Evolutionary conservation across 2,797 vertebrate genomes (phyloP).

Genomic region (Chrysocyon brachyurus): DNA sequence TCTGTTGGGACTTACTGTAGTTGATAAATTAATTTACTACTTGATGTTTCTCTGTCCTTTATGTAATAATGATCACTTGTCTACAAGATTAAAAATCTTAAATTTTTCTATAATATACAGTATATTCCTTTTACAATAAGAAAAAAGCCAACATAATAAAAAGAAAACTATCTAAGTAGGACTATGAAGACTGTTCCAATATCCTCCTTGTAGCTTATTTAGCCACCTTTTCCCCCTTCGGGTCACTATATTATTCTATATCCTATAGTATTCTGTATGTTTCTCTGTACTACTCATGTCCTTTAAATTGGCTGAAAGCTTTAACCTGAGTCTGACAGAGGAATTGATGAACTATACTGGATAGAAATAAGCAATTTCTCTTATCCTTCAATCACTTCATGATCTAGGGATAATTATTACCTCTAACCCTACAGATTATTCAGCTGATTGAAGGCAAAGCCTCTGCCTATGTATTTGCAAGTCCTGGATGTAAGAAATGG

Average conservation of each 20-base stretch:
- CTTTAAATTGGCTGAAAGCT: background rate
- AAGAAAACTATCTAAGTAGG: background rate
- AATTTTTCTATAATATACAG: background rate
- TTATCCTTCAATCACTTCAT: background rate
- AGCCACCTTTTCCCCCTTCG: background rate
- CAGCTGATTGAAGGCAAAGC: constrained; percentile 98
- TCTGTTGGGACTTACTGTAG: background rate
- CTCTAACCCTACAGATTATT: constrained; percentile 92
- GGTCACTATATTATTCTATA: background rate
- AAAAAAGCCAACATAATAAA: background rate
- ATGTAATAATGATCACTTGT: background rate
- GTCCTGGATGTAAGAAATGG: constrained; percentile 98
- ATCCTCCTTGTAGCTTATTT: background rate
- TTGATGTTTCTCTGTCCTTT: background rate
- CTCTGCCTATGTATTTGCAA: constrained; percentile 98
- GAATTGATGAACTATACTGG: background rate
- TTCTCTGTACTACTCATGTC: background rate
- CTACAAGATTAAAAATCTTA: background rate
- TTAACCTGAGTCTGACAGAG: background rate
- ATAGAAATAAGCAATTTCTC: background rate
- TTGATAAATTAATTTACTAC: background rate
- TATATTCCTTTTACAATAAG: constrained; percentile 1
- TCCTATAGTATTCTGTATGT: background rate
- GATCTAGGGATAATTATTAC: background rate
- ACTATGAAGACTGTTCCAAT: background rate